Evolutionary conservation across 2,797 vertebrate species (phyloP), one percentile per base, ranked within the genome.

Genomic region (Anolis apletophallus): DNA sequence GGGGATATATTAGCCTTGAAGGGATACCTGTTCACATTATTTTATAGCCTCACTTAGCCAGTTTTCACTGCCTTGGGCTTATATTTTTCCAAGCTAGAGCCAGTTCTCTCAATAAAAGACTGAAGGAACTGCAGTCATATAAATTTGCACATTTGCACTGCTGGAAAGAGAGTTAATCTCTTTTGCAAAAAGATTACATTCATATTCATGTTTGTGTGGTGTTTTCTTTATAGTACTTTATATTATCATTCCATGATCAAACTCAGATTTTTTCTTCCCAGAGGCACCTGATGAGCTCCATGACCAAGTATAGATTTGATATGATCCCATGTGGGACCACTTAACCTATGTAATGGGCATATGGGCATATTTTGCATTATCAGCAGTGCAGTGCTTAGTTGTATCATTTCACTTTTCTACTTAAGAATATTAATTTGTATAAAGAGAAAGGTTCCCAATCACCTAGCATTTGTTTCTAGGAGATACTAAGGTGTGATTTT

Each of bases 1-100:
- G 19, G 13, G n/a, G 21, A 84, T 36, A 36, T 36, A 73, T 77
- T 55, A 68, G 73, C 61, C 73, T 84, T 68, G 46, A 61, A 77
- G n/a, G 32, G 74, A 77, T n/a, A 77, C 74, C 83, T 84, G 74
- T 55, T 77, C 13, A 50, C 46, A 64, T 84, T 84, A 77, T 77
- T 84, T 84, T 84, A n/a, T 14, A 55, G 61, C 13, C 73, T 68
- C 32, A 54, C 77, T 84, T 84, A 54, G n/a, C 21, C 23, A 68
- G 46, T 34, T 50, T 68, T 52, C 46, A 46, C 10, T 52, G 74
- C 83, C 74, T 67, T 52, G 40, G 59, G 59, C 61, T 68, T n/a
- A n/a, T n/a, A 17, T 34, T 13, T 29, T 11, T 50, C 13, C 52
- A 36, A 72, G 23, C 9, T 36, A 72, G 14, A 36, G 52, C 52